phyloP scores from a whole-genome alignment of 2,888 invertebrate genomes.

The Coelopa pilipes region DNA sequence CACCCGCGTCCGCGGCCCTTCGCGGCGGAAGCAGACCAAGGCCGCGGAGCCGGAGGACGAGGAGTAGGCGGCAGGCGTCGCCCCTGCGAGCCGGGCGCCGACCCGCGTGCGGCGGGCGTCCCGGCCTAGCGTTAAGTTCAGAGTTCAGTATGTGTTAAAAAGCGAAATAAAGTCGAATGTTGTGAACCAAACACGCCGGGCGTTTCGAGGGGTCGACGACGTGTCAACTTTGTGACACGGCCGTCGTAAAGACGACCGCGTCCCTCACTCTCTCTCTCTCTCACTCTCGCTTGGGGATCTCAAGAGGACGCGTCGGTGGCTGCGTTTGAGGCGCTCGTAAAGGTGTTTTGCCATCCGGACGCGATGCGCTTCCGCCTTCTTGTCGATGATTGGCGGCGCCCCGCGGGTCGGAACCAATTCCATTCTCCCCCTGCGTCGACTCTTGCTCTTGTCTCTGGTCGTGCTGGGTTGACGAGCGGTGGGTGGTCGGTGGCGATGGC shows the following conservation, averaged over 20 bases:
- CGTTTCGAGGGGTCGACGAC: no score
- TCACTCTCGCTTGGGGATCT: no score
- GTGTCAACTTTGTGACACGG: background rate
- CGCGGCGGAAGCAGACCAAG: constrained; percentile 57
- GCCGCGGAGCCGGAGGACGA: constrained; percentile 40
- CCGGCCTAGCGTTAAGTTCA: constrained; percentile 4
- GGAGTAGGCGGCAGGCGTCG: constrained; percentile 18
- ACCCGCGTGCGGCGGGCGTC: background rate
- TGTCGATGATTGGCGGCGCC: no score
- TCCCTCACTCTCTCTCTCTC: no score
- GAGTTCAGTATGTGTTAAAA: background rate
- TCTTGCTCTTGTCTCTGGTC: no score
- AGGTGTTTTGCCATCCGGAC: background rate
- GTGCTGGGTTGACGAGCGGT: no score
- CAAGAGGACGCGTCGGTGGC: background rate
- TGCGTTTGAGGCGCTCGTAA: constrained; percentile 14
- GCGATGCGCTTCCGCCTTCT: no score
- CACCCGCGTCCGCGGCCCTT: constrained; percentile 69
- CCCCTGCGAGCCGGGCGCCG: background rate
- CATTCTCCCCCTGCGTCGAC: no score
- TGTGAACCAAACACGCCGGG: no score
- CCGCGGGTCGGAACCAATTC: no score
- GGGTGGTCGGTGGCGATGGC: no score
- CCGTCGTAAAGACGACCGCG: constrained; percentile 3
- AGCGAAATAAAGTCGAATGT: background rate